Conservation (phyloP, 2,888 invertebrate genomes). For the Brachyopa scutellaris region DNA sequence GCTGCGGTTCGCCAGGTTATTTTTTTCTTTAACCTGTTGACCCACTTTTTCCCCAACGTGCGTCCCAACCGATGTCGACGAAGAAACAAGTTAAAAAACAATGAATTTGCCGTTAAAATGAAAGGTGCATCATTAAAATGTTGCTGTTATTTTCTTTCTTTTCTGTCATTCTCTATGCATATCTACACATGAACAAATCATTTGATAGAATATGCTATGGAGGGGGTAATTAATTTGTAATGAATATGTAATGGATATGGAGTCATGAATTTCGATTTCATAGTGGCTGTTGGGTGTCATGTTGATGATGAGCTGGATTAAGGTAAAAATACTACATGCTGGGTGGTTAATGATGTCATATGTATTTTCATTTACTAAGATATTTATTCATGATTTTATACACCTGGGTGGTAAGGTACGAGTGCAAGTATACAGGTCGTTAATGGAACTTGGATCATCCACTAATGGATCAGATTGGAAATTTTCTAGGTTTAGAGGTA, state of each 20-base stretch:
- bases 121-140: background rate
- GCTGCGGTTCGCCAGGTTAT: background rate
- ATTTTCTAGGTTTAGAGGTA: too few relatives aligned
- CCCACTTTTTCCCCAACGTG: slow-evolving; percentile 23
- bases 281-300: background rate
- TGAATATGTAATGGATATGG: slow-evolving; percentile 14
- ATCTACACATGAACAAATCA: background rate
- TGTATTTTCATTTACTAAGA: too few relatives aligned
- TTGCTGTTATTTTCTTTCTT: background rate
- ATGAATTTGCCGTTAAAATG: slow-evolving; percentile 28
- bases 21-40: slow-evolving; percentile 6
- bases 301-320: background rate
- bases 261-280: background rate
- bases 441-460: too few relatives aligned
- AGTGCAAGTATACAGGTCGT: too few relatives aligned
- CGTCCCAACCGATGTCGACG: background rate
- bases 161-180: background rate
- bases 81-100: background rate
- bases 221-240: background rate
- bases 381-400: background rate
- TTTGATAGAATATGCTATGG: background rate
- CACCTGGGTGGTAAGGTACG: background rate
- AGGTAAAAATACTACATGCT: background rate
- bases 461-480: too few relatives aligned
- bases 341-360: background rate